A percentile compares a stretch with the other conserved stretches of the same genome.
phyloP scores from a whole-genome alignment of 1,140 invertebrate genomes.

The Dreissena polymorpha region DNA sequence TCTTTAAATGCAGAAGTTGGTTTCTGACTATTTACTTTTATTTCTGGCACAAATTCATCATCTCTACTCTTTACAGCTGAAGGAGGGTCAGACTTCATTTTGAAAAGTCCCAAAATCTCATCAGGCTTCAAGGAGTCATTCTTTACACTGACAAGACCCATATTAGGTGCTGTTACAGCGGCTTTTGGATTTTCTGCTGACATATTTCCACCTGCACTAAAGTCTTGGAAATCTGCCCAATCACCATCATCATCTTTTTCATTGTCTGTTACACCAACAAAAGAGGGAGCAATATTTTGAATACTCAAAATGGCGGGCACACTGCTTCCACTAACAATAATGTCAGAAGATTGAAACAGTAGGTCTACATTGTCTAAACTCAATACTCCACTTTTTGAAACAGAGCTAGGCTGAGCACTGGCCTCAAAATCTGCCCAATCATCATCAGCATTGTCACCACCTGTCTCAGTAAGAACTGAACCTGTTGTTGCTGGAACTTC shows the following conservation, averaged over 20 bases:
- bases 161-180: neutral
- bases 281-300: too few relatives aligned
- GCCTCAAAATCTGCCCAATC: neutral
- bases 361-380: too few relatives aligned
- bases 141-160: constrained; percentile 65
- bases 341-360: too few relatives aligned
- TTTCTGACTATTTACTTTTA: too few relatives aligned
- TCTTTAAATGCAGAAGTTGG: too few relatives aligned
- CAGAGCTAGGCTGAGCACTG: neutral
- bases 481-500: neutral
- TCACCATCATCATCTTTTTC: constrained; percentile 32
- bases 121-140: constrained; percentile 67
- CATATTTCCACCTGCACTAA: neutral
- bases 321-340: too few relatives aligned
- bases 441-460: constrained; percentile 23
- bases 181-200: constrained; percentile 29
- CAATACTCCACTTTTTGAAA: too few relatives aligned
- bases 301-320: too few relatives aligned
- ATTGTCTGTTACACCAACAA: too few relatives aligned
- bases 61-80: constrained; percentile 49
- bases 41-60: constrained; percentile 42
- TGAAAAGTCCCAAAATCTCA: constrained; percentile 72
- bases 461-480: constrained; percentile 5
- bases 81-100: constrained; percentile 67
- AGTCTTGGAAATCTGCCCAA: constrained; percentile 54